Evolutionary conservation across 2,888 invertebrate genomes (phyloP).

Genomic region (Troglohyphantes excavatus): DNA sequence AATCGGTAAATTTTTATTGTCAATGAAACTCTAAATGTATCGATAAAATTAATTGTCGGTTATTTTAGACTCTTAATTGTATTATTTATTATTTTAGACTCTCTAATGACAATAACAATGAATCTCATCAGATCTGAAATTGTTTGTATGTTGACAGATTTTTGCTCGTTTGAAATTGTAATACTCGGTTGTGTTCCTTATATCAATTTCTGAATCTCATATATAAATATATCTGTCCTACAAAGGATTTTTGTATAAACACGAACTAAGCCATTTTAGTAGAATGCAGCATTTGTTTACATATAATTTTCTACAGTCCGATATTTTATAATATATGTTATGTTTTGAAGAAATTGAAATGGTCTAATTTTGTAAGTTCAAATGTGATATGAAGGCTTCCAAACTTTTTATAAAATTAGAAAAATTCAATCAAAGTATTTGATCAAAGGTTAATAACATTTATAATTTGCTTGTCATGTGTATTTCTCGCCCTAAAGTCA

Average conservation of each 20-base stretch:
- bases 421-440: constrained; percentile 5
- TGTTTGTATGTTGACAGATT: background rate
- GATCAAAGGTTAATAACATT: too few relatives aligned
- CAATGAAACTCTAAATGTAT: too few relatives aligned
- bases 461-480: too few relatives aligned
- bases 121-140: background rate
- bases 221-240: background rate
- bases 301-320: background rate
- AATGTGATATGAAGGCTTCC: constrained; percentile 9
- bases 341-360: background rate
- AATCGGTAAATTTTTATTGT: too few relatives aligned
- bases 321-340: background rate
- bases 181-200: background rate
- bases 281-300: background rate
- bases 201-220: background rate
- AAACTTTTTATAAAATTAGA: background rate
- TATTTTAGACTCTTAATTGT: too few relatives aligned
- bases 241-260: background rate
- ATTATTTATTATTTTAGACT: too few relatives aligned
- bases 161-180: background rate
- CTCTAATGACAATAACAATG: too few relatives aligned
- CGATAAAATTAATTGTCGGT: too few relatives aligned
- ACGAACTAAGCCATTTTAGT: background rate
- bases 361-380: background rate
- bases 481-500: too few relatives aligned